Evolutionary conservation across 92 coral and sea anemone species (phyloP).

Genomic region (Phenganax subtilis): DNA sequence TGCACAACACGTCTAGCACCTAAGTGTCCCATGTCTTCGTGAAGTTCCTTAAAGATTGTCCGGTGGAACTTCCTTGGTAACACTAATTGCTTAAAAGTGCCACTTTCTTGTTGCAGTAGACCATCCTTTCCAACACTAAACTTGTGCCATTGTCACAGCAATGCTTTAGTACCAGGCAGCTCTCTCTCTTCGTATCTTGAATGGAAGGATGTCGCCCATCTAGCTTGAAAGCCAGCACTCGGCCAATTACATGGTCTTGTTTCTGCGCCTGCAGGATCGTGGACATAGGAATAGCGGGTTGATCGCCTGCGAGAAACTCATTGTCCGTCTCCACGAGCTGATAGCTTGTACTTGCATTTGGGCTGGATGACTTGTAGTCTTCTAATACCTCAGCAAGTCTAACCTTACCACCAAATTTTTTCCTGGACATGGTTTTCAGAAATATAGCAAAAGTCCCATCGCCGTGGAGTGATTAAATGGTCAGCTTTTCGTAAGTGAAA

Average conservation of each 20-base stretch:
- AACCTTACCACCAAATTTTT: constrained; percentile 51
- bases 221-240: constrained; percentile 30
- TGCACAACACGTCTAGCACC: constrained; percentile 44
- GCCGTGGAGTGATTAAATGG: constrained; percentile 51
- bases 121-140: constrained; percentile 21
- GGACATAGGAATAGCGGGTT: too few species aligned
- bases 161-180: constrained; percentile 21
- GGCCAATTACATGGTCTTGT: constrained; percentile 37
- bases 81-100: constrained; percentile 11
- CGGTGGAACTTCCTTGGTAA: constrained; percentile 10
- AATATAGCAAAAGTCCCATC: constrained; percentile 51
- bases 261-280: constrained; percentile 38
- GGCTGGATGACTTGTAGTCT: constrained; percentile 37
- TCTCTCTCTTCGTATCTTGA: constrained; percentile 28
- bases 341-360: constrained; percentile 47
- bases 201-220: constrained; percentile 34
- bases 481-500: constrained; percentile 52
- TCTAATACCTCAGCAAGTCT: constrained; percentile 46
- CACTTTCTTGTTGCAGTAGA: constrained; percentile 31
- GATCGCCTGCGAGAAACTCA: too few species aligned
- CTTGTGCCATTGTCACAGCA: constrained; percentile 43
- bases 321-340: constrained; percentile 43
- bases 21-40: constrained; percentile 50
- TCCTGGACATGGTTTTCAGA: constrained; percentile 53
- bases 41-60: constrained; percentile 38